These are phyloP conservation scores for Cheilosia grossa DNA, from an alignment of 2,888 invertebrate species.

Conservation along the genomic window DNA sequence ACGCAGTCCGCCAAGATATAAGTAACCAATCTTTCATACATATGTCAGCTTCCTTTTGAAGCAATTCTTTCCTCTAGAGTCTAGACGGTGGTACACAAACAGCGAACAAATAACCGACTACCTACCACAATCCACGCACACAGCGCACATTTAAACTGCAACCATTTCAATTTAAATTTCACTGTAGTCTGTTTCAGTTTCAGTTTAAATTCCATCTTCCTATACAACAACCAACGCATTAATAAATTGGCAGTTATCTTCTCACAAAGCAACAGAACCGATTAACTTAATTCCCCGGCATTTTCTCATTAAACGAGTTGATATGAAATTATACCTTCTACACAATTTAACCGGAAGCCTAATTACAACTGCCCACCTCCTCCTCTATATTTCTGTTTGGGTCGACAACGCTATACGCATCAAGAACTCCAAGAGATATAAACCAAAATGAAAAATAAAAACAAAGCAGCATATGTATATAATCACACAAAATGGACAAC, in stretches of 20 bases:
- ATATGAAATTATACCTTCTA: conserved; percentile 76
- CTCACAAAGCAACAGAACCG: conserved; percentile 68
- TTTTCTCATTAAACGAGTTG: conserved; percentile 74
- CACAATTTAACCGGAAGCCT: conserved; percentile 81
- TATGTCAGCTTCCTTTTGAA: too few relatives aligned
- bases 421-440: conserved; percentile 30
- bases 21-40: too few relatives aligned
- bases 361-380: conserved; percentile 81
- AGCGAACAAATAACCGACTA: too few relatives aligned
- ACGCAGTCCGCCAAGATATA: too few relatives aligned
- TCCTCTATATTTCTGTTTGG: conserved; percentile 42
- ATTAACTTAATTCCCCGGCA: conserved; percentile 75
- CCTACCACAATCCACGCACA: neutral
- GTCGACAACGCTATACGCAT: conserved; percentile 16
- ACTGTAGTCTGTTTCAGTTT: neutral
- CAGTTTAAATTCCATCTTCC: neutral
- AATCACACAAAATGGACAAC: conserved; percentile 59
- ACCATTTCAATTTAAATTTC: conserved; percentile 22
- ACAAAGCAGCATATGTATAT: neutral
- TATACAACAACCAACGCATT: conserved; percentile 34
- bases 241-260: conserved; percentile 68
- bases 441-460: conserved; percentile 18
- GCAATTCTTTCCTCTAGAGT: too few relatives aligned
- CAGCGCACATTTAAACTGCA: neutral
- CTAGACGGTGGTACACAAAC: too few relatives aligned